phyloP scores from a whole-genome alignment of 2,113 vertebrate species.

The Odocoileus hemionus region DNA sequence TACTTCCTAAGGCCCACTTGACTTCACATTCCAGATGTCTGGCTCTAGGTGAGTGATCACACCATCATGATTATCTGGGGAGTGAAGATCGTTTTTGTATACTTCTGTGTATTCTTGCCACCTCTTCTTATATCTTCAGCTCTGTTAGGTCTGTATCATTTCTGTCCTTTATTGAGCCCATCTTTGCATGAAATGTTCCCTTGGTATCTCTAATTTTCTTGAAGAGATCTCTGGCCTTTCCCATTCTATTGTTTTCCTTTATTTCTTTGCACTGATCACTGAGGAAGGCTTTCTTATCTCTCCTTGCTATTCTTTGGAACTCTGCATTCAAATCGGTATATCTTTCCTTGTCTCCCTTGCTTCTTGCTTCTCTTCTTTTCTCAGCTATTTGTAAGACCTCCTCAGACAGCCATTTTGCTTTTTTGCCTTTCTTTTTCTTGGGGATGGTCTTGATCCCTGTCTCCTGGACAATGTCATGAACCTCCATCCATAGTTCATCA shows the following conservation, averaged over 20 bases:
- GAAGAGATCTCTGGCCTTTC: neutral
- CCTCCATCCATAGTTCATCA: neutral
- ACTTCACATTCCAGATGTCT: neutral
- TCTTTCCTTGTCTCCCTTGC: neutral
- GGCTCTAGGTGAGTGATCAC: neutral
- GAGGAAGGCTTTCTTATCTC: neutral
- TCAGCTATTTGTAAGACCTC: neutral
- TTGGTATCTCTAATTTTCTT: neutral
- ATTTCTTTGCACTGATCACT: neutral
- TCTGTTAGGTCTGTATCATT: neutral
- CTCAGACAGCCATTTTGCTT: neutral
- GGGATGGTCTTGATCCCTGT: neutral
- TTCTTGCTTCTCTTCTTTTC: neutral
- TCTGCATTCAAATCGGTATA: neutral
- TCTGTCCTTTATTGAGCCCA: neutral
- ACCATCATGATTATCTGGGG: neutral
- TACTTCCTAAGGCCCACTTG: neutral
- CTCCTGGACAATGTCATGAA: neutral
- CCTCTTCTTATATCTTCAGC: neutral
- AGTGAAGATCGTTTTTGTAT: neutral
- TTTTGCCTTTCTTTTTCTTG: neutral
- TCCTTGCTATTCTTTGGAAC: neutral
- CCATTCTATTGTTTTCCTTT: neutral
- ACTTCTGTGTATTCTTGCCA: neutral
- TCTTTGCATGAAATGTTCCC: neutral